phyloP scores from a whole-genome alignment of 2,888 invertebrate species.

The Strigamia crassipes region DNA sequence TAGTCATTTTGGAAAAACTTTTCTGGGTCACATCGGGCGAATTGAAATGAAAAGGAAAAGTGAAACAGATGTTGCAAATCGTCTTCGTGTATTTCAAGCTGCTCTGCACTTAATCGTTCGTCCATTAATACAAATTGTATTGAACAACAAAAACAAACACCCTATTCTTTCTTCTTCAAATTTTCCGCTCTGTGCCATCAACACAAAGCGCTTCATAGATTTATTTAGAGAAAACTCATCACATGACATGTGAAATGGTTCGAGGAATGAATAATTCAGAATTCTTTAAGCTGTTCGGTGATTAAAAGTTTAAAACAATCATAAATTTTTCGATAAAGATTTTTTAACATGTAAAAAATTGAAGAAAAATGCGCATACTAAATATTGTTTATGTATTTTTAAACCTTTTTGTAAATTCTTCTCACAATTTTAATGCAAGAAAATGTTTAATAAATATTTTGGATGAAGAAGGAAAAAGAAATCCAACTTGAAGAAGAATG shows the following conservation, averaged over 20 bases:
- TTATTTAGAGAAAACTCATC: background rate
- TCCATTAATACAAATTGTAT: background rate
- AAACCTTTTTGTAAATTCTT: background rate
- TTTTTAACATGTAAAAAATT: too few species aligned
- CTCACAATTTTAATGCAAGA: background rate
- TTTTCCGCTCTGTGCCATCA: background rate
- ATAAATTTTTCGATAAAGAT: too few species aligned
- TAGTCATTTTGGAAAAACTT: constrained; percentile 8
- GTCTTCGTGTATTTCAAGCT: constrained; percentile 34
- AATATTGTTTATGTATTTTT: too few species aligned
- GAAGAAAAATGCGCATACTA: too few species aligned
- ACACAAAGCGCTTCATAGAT: background rate
- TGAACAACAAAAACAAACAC: background rate
- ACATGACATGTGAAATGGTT: background rate
- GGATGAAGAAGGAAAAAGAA: background rate
- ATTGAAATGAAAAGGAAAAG: constrained; percentile 16
- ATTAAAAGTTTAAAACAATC: too few species aligned
- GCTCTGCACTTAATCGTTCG: background rate
- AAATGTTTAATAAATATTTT: background rate
- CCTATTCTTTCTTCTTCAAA: background rate
- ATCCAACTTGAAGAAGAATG: background rate
- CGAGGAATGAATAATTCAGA: background rate
- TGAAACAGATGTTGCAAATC: constrained; percentile 34
- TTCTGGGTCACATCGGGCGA: background rate
- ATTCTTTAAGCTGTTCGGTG: background rate